A percentile compares a stretch with the other conserved stretches of the same genome.
phyloP scores from a whole-genome alignment of 1,140 invertebrate species.

The Danaus plexippus region DNA sequence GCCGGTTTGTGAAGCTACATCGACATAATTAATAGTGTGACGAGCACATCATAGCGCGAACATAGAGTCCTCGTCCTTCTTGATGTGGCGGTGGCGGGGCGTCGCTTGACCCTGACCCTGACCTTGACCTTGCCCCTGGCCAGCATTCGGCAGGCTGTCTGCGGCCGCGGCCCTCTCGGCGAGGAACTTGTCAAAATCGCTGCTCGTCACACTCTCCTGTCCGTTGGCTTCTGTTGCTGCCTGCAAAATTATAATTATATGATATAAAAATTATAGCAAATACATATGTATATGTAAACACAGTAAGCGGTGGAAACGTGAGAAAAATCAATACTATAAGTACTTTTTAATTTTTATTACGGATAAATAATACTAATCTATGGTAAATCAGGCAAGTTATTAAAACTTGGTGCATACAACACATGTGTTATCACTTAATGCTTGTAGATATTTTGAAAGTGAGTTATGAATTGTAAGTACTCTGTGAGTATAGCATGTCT shows the following conservation, averaged over 20 bases:
- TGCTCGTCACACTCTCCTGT: slow-evolving; percentile 85
- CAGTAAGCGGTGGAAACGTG: slow-evolving; percentile 11
- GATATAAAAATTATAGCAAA: not conserved
- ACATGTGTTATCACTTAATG: no score
- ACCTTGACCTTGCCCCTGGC: slow-evolving; percentile 16
- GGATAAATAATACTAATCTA: no score
- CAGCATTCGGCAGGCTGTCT: slow-evolving; percentile 74
- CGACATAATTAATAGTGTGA: no score
- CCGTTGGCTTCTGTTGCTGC: slow-evolving; percentile 47
- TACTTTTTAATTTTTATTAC: no score
- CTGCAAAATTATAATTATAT: slow-evolving; percentile 20
- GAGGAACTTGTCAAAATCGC: slow-evolving; percentile 94
- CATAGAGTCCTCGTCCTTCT: slow-evolving; percentile 63
- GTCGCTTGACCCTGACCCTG: slow-evolving; percentile 8
- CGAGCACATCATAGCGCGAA: slow-evolving; percentile 55
- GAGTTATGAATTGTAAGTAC: no score
- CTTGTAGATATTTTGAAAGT: no score
- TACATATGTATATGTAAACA: slow-evolving; percentile 1
- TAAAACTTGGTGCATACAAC: no score
- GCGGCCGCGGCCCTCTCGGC: slow-evolving; percentile 90
- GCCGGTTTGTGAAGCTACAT: no score
- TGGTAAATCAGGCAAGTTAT: no score
- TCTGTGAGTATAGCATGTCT: no score
- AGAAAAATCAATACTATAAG: slow-evolving; percentile 21
- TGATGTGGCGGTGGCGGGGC: slow-evolving; percentile 51